Evolutionary conservation across 2,113 vertebrate genomes (phyloP).

Genomic region (Gobio gobio): DNA sequence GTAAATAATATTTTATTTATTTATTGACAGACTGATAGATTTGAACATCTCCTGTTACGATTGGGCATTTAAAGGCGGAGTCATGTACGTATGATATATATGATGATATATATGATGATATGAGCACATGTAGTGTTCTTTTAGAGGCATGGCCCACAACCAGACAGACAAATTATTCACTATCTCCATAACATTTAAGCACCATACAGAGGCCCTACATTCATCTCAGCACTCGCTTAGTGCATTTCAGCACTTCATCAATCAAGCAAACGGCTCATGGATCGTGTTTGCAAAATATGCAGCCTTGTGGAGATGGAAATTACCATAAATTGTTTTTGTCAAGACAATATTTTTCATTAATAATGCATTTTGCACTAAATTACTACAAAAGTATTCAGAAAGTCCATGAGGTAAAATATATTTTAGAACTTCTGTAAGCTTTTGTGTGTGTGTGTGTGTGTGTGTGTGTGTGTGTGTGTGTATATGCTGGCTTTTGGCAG

Average conservation of each 20-base stretch:
- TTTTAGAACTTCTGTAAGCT: not conserved
- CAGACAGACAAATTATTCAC: not conserved
- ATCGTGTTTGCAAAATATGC: not conserved
- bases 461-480: conserved; percentile 51
- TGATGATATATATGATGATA: not conserved
- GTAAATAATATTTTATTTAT: no score
- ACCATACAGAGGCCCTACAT: not conserved
- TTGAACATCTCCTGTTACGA: not conserved
- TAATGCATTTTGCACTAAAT: conserved; percentile 10
- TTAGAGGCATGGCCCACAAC: not conserved
- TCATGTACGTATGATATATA: not conserved
- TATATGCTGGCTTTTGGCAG: conserved; percentile 27
- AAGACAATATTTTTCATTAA: not conserved
- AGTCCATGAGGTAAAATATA: not conserved
- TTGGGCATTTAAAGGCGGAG: not conserved
- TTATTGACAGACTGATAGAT: not conserved
- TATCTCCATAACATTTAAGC: not conserved
- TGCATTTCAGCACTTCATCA: conserved; percentile 10
- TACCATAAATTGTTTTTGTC: conserved; percentile 13
- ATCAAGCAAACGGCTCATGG: not conserved
- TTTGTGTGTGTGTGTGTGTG: conserved; percentile 51
- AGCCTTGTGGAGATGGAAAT: conserved; percentile 23
- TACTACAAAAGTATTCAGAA: not conserved
- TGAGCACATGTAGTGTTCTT: not conserved
- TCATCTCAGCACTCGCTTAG: not conserved